These are phyloP conservation scores for Pollenia labialis DNA, from an alignment of 2,888 invertebrate species.

Conservation along the genomic window DNA sequence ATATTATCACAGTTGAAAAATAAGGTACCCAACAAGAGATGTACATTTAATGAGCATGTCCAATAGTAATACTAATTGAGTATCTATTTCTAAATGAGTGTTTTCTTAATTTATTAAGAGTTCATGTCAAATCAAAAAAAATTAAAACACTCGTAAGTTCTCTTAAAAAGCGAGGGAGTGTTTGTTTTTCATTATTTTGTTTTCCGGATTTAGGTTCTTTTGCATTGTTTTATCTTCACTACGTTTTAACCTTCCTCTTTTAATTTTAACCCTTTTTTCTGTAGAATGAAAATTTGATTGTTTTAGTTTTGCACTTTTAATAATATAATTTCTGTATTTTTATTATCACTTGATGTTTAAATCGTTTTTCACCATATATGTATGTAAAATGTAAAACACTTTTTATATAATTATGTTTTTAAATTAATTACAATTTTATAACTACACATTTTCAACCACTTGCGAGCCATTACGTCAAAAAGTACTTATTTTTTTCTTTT, in stretches of 20 bases:
- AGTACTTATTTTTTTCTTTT: constrained; percentile 37
- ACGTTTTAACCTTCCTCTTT: constrained; percentile 31
- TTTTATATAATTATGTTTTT: neutral
- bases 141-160: neutral
- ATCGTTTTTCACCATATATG: neutral
- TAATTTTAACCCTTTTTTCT: constrained; percentile 11
- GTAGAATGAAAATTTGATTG: constrained; percentile 28
- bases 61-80: neutral
- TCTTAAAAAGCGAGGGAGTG: constrained; percentile 70
- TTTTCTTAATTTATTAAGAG: constrained; percentile 17
- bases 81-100: neutral
- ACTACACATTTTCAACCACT: constrained; percentile 18
- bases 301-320: constrained; percentile 1
- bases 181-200: constrained; percentile 56
- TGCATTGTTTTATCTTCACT: constrained; percentile 34
- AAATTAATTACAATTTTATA: constrained; percentile 12
- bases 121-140: neutral
- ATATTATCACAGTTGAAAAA: constrained; percentile 30
- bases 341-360: neutral
- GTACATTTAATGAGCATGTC: neutral
- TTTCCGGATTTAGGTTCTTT: constrained; percentile 35
- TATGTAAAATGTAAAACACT: neutral
- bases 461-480: constrained; percentile 65
- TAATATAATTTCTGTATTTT: neutral
- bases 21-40: neutral